phyloP scores from a whole-genome alignment of 2,797 vertebrate species.

The Megalops cyprinoides region DNA sequence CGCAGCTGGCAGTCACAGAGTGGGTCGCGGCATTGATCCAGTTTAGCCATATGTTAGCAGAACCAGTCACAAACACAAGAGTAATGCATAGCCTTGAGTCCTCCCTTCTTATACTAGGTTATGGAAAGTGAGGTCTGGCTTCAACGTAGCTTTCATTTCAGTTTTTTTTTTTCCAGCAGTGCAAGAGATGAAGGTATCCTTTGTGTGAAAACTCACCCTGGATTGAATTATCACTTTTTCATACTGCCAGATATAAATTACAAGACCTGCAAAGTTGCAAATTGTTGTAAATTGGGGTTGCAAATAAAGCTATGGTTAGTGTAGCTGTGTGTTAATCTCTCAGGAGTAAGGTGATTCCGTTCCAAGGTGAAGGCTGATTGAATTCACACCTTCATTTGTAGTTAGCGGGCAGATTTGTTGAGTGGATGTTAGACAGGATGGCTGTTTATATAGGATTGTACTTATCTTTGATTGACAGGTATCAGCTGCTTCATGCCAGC shows the following conservation, averaged over 20 bases:
- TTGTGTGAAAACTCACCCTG: no score
- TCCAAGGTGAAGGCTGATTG: neutral
- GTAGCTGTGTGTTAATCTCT: neutral
- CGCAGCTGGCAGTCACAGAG: neutral
- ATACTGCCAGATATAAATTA: no score
- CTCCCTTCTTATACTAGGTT: neutral
- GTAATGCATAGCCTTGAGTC: neutral
- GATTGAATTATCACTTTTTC: no score
- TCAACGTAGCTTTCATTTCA: neutral
- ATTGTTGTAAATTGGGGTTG: no score
- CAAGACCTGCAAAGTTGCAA: no score
- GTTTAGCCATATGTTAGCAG: no score
- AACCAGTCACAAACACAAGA: no score
- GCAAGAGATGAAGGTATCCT: no score
- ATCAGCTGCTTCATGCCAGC: constrained; percentile 94
- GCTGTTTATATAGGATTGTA: accelerated
- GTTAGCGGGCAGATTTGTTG: neutral
- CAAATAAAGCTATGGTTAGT: neutral
- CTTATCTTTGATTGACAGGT: constrained; percentile 62
- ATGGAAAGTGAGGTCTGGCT: neutral
- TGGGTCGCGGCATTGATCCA: no score
- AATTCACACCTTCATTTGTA: neutral
- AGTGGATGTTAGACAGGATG: neutral
- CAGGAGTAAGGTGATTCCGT: neutral
- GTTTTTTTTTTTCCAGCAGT: no score